Evolutionary conservation across 2,113 vertebrate species (phyloP), one percentile per base, ranked within the genome.

Genomic region (Paratilapia polleni): DNA sequence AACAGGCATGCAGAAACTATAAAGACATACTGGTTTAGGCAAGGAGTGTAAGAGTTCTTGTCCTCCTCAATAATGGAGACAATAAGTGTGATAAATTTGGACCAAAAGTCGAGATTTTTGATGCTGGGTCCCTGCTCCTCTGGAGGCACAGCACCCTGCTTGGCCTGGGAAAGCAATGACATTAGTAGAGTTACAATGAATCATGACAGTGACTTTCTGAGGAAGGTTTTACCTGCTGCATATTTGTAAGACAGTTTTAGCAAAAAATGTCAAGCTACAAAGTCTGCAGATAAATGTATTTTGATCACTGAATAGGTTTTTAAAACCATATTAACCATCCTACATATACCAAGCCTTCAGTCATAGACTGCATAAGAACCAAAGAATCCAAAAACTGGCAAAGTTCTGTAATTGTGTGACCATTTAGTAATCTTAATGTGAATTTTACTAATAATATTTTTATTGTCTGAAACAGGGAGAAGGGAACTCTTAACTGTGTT

Each of bases 21-120:
- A 38, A 57, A 58, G 34, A 95, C 98, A 95, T 94, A 99, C 98
- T 99, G 98, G 94, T 99, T 99, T 88, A 99, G 96, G 94, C 98
- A 99, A 63, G 98, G 98, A 0, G 98, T 99, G 89, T 99, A 99
- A 3, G 98, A 99, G 73, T 99, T 99, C 94, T 98, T 99, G 94
- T 99, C 98, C 85, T 99, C 98, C 91, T 99, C 98, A 0, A 99
- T 99, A 83, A 99, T 99, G 82, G 98, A 99, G 77, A 99, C 98
- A 2, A 99, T 99, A 73, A 99, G 96, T 7, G 98, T 99, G 92
- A 99, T 99, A 80, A 99, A 96, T 93, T 99, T 99, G 84, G 98
- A 99, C 98, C 98, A 99, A 91, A 99, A 99, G 92, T 99, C 98
- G 22, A 99, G 96, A 93, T 99, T 99, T 95, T 98, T 99, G 94